Conservation (phyloP, 64 coral and sea anemone genomes). For the Porites australiensis region DNA sequence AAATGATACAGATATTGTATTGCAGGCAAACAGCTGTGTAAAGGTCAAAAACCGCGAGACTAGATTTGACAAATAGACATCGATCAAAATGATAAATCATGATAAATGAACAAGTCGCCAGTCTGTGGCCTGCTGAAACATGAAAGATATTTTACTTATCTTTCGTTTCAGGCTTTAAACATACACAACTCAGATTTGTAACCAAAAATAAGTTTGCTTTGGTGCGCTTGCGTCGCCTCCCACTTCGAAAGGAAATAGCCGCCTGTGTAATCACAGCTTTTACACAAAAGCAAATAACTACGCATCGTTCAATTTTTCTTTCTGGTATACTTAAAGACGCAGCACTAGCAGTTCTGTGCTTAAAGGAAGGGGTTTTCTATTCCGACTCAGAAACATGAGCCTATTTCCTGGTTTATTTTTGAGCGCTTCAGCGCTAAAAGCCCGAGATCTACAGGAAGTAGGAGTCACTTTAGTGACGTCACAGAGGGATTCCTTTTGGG, state of each 20-base stretch:
- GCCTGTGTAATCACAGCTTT: conserved; percentile 35
- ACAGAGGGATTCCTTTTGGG: conserved; percentile 19
- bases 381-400: background rate
- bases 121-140: background rate
- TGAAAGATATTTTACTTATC: background rate
- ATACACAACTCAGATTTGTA: background rate
- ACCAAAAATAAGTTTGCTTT: background rate
- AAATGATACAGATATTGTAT: background rate
- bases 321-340: background rate
- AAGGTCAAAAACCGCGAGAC: too few species aligned
- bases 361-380: background rate
- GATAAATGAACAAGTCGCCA: background rate
- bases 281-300: background rate
- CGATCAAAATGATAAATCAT: conserved; percentile 2
- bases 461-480: conserved; percentile 30
- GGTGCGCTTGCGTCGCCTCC: too few species aligned
- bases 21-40: background rate
- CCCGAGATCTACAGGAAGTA: background rate
- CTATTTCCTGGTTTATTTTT: conserved; percentile 6
- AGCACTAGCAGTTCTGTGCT: background rate
- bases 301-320: background rate
- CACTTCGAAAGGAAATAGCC: background rate
- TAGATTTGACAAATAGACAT: background rate
- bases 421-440: background rate
- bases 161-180: background rate